Percentiles rank a stretch among this genome's conserved stretches.
Conservation (phyloP, 2,888 invertebrate species). For the Nephrotoma guestfalica region DNA sequence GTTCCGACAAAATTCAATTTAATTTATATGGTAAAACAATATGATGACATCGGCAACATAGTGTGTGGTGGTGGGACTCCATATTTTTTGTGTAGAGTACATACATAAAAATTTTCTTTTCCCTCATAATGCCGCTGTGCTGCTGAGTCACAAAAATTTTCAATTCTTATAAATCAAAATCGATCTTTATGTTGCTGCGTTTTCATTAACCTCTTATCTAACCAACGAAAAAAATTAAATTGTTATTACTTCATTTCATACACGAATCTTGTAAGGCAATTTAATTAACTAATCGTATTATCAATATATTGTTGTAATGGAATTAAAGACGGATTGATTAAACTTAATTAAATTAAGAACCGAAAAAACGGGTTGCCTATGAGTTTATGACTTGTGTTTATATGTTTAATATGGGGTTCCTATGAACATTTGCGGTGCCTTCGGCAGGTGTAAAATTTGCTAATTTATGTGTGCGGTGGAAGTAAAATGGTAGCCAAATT, state of each 20-base stretch:
- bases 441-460: background rate
- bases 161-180: background rate
- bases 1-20: background rate
- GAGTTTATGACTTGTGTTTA: background rate
- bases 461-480: background rate
- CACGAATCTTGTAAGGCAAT: background rate
- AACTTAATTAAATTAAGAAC: background rate
- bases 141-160: constrained; percentile 2
- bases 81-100: background rate
- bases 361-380: background rate
- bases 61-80: constrained; percentile 1
- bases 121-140: background rate
- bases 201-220: background rate
- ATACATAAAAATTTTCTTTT: background rate
- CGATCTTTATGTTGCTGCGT: background rate
- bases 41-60: constrained; percentile 4
- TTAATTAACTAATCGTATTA: background rate
- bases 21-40: background rate
- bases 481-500: background rate
- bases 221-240: background rate
- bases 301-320: background rate
- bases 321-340: background rate
- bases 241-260: background rate
- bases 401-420: background rate
- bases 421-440: background rate